Evolutionary conservation across 2,888 invertebrate genomes (phyloP), one percentile per base, ranked within the genome.

Genomic region (Fragum whitleyi): DNA sequence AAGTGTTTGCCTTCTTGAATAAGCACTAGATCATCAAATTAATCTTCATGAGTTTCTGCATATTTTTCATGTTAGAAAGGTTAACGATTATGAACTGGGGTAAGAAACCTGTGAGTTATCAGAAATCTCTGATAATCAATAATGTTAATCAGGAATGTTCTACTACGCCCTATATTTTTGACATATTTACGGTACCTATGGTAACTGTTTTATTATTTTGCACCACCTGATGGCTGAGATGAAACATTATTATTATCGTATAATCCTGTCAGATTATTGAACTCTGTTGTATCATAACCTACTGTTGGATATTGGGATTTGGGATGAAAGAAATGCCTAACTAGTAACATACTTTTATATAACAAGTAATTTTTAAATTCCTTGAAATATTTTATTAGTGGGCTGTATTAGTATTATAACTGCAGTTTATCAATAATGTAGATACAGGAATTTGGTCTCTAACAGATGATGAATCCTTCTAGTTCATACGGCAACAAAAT

Each of bases 141-240:
- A 42, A 36, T 65, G 23, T 42, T 42, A 42, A 65, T 65, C 19
- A 65, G n/a, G 26, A 57, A 57, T 26, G 11, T 42, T 26, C 21
- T 14, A 42, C n/a, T 21, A 65, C 42, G 65, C 65, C 65, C 65
- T 65, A 65, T 21, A 42, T 65, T 42, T 65, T 65, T 39, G 42
- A 65, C 65, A 65, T 65, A 23, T 65, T 65, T 65, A 65, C 36
- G 7, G 39, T 65, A 42, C 65, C 65, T 65, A 65, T 65, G 42
- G 65, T 42, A 65, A 65, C 65, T 14, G 23, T 65, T 65, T 19
- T 61, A 65, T 65, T 32, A 39, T 36, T 42, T 65, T 39, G 42
- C 39, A 42, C 65, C 65, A 65, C 42, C 65, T 65, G 65, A 65
- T 65, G 65, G 65, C 19, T 23, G 23, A 65, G 65, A 65, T 42